These are phyloP conservation scores for Myotis davidii DNA, from an alignment of 2,113 vertebrate genomes.

Conservation along the genomic window DNA sequence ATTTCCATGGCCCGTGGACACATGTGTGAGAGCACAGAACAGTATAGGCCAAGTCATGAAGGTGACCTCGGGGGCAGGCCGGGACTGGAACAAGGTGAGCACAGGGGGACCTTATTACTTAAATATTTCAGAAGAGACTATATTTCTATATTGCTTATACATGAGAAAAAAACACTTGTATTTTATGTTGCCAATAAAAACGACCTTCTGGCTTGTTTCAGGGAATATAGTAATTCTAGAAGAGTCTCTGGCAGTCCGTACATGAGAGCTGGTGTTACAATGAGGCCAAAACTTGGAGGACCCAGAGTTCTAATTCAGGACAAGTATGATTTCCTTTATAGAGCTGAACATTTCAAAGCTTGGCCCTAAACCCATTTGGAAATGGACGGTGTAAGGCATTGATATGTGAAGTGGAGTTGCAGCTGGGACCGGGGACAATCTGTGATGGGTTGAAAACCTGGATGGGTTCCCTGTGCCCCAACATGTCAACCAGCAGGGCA, in stretches of 20 bases:
- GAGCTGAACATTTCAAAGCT: not conserved
- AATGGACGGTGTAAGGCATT: not conserved
- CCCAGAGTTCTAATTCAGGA: not conserved
- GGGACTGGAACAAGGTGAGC: not conserved
- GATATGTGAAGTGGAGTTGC: not conserved
- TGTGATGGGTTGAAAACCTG: not conserved
- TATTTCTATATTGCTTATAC: slow-evolving; percentile 26
- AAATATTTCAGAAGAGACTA: slow-evolving; percentile 40
- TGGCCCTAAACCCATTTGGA: slow-evolving; percentile 4
- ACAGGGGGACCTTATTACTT: not conserved
- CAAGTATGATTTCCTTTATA: not conserved
- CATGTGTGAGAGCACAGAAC: not conserved
- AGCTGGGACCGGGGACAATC: not conserved
- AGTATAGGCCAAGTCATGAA: not conserved
- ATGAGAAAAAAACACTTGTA: slow-evolving; percentile 1
- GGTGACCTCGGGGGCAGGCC: not conserved
- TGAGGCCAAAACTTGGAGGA: not conserved
- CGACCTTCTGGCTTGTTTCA: not conserved
- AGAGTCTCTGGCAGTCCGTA: not conserved
- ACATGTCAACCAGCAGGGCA: not conserved
- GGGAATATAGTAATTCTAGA: not conserved
- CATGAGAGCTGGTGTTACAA: not conserved
- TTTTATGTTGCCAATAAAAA: slow-evolving; percentile 48
- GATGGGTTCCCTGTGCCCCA: not conserved
- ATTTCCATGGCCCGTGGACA: not conserved